Conservation (phyloP, 2,888 invertebrate species). For the Sinohyriopsis cumingii region DNA sequence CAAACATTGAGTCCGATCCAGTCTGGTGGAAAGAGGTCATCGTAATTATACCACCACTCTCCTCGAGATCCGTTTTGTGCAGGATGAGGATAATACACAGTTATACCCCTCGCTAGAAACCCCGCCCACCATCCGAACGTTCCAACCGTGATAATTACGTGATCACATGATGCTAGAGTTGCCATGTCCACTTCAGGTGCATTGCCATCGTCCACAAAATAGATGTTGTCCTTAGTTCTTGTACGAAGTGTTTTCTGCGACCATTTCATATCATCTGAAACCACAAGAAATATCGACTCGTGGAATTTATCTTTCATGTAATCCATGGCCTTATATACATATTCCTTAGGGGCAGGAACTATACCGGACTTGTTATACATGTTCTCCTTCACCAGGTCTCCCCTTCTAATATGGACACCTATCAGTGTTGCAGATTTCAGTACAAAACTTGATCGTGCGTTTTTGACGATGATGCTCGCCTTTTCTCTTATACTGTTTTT, state of each 20-base stretch:
- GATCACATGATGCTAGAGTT: slow-evolving; percentile 19
- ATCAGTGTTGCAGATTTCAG: slow-evolving; percentile 4
- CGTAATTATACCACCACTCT: slow-evolving; percentile 9
- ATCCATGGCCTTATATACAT: slow-evolving; percentile 14
- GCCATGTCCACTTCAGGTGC: slow-evolving; percentile 18
- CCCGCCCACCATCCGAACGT: slow-evolving; percentile 35
- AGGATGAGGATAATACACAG: slow-evolving; percentile 18
- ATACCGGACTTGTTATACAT: background rate
- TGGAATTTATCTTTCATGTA: slow-evolving; percentile 6
- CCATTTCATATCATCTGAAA: slow-evolving; percentile 29
- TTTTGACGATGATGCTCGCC: slow-evolving; percentile 9
- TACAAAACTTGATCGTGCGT: background rate
- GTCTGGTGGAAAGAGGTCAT: slow-evolving; percentile 14
- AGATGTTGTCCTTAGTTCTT: no score
- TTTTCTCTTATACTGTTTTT: slow-evolving; percentile 2
- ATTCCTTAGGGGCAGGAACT: slow-evolving; percentile 15
- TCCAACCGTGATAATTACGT: slow-evolving; percentile 26
- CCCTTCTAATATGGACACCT: slow-evolving; percentile 23
- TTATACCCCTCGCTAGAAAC: slow-evolving; percentile 21
- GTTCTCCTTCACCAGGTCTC: slow-evolving; percentile 11
- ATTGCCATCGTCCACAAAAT: no score
- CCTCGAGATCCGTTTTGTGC: slow-evolving; percentile 22
- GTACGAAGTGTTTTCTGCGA: no score
- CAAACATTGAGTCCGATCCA: slow-evolving; percentile 17
- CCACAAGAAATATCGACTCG: slow-evolving; percentile 22